Conservation (phyloP, 2,113 vertebrate genomes). For the Strigops habroptila region DNA sequence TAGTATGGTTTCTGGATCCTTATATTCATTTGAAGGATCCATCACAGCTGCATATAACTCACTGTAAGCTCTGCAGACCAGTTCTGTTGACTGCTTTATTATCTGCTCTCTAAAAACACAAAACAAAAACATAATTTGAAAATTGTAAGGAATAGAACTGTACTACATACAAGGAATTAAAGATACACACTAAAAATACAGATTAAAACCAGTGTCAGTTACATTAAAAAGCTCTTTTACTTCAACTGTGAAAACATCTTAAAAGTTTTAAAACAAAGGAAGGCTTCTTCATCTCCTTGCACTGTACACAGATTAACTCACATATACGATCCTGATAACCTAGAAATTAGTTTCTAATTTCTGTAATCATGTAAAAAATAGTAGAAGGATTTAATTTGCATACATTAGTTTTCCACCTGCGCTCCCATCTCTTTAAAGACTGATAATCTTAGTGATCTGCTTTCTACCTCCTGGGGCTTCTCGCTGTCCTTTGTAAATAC, state of each 20-base stretch:
- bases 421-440: neutral
- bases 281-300: neutral
- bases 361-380: neutral
- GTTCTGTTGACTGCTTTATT: constrained; percentile 90
- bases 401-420: neutral
- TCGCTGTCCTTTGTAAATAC: neutral
- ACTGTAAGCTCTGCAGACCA: constrained; percentile 89
- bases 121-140: neutral
- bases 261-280: neutral
- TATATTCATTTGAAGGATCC: constrained; percentile 82
- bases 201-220: neutral
- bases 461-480: neutral
- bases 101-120: constrained; percentile 87
- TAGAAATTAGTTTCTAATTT: neutral
- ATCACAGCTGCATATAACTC: constrained; percentile 88
- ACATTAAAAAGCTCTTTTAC: neutral
- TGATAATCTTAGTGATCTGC: neutral
- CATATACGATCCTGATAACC: neutral
- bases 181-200: neutral
- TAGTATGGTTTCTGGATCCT: constrained; percentile 85
- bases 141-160: neutral
- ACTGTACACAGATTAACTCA: neutral
- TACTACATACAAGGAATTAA: neutral
- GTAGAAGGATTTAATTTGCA: neutral
- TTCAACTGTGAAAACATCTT: neutral